A percentile compares a stretch with the other conserved stretches of the same genome.
phyloP scores from a whole-genome alignment of 2,797 vertebrate genomes.

The Neosalanx taihuensis region DNA sequence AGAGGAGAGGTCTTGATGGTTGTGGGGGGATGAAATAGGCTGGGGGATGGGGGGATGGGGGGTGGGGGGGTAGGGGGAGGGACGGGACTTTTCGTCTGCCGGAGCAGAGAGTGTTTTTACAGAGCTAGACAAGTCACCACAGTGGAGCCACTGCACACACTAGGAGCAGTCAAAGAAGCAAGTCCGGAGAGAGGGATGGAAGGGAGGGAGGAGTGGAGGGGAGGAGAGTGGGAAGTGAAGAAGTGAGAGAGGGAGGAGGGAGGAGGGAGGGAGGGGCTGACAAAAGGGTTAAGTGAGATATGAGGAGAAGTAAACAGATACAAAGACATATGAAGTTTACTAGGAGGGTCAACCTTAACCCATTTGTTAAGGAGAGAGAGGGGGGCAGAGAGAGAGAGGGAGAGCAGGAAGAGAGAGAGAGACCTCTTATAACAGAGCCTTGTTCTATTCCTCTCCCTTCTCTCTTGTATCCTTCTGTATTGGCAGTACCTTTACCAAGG shows the following conservation, averaged over 20 bases:
- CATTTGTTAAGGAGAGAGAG: background rate
- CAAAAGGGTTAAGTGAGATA: background rate
- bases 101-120: conserved; percentile 65
- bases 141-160: conserved; percentile 67
- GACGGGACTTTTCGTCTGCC: conserved; percentile 45
- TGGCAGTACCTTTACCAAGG: conserved; percentile 13
- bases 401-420: background rate
- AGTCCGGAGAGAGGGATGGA: conserved; percentile 3
- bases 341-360: no score
- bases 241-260: no score
- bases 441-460: conserved; percentile 55
- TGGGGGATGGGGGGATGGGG: conserved; percentile 30
- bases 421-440: conserved; percentile 63
- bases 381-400: background rate
- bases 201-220: conserved; percentile 13
- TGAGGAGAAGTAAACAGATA: background rate
- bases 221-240: background rate
- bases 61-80: conserved; percentile 45
- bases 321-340: background rate
- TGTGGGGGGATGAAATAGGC: background rate
- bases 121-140: conserved; percentile 70
- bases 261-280: background rate
- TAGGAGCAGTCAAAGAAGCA: conserved; percentile 60
- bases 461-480: conserved; percentile 45
- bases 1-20: conserved; percentile 33